phyloP scores from a whole-genome alignment of 2,797 vertebrate species.

The Orestias chungarensis region DNA sequence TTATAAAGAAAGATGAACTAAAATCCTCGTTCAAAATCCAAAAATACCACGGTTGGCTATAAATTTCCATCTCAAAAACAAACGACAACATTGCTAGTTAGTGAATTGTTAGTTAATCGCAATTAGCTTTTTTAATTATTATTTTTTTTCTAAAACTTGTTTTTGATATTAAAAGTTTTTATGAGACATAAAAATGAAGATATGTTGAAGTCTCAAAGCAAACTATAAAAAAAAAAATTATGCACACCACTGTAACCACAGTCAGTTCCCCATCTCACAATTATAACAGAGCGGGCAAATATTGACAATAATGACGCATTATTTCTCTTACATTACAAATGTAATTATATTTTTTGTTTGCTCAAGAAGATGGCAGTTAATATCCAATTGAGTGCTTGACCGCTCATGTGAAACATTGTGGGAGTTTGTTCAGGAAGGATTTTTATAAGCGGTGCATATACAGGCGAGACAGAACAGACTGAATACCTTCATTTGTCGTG shows the following conservation, averaged over 20 bases:
- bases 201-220: constrained; percentile 43
- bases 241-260: constrained; percentile 61
- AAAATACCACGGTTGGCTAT: background rate
- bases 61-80: too few relatives aligned
- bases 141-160: background rate
- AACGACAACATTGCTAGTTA: too few relatives aligned
- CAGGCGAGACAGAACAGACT: constrained; percentile 24
- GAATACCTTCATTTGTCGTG: constrained; percentile 41
- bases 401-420: constrained; percentile 15
- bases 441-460: constrained; percentile 9
- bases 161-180: background rate
- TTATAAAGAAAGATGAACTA: background rate
- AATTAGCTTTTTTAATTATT: too few relatives aligned
- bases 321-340: constrained; percentile 78
- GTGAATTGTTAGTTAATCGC: too few relatives aligned
- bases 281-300: constrained; percentile 78
- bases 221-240: constrained; percentile 70
- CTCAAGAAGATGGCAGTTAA: constrained; percentile 72
- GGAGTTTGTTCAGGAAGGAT: constrained; percentile 33
- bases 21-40: background rate
- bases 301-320: constrained; percentile 82
- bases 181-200: background rate
- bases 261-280: constrained; percentile 74
- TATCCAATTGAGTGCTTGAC: constrained; percentile 61
- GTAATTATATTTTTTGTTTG: constrained; percentile 78